Evolutionary conservation across 2,113 vertebrate species (phyloP).

Genomic region (Cyrtonyx montezumae): DNA sequence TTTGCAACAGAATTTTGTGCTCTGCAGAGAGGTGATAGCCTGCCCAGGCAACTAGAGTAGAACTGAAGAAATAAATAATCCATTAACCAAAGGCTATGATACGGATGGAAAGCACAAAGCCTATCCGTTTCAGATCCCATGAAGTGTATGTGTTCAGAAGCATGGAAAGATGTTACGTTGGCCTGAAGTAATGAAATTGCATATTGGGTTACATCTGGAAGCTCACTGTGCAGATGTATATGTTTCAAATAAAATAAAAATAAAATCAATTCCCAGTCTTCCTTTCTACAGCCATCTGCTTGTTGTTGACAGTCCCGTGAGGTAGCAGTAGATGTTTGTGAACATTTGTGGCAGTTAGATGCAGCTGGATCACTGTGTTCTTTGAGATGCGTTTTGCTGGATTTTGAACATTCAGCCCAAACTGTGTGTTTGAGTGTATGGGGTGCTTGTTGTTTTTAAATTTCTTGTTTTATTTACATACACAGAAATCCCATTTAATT

Average conservation of each 20-base stretch:
- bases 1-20: neutral
- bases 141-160: accelerated
- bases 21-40: neutral
- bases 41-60: neutral
- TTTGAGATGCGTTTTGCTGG: neutral
- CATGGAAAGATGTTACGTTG: neutral
- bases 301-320: neutral
- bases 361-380: neutral
- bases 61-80: conserved; percentile 32
- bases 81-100: conserved; percentile 4
- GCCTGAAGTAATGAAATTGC: neutral
- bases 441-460: neutral
- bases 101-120: neutral
- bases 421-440: accelerated
- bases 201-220: neutral
- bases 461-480: neutral
- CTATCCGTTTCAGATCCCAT: neutral
- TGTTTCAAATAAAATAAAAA: neutral
- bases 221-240: neutral
- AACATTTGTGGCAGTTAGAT: neutral
- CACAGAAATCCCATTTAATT: no score
- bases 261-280: neutral
- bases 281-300: neutral
- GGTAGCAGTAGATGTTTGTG: neutral
- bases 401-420: neutral